A percentile compares a stretch with the other conserved stretches of the same genome.
phyloP scores from a whole-genome alignment of 2,797 vertebrate genomes.

The Pseudochaenichthys georgianus region DNA sequence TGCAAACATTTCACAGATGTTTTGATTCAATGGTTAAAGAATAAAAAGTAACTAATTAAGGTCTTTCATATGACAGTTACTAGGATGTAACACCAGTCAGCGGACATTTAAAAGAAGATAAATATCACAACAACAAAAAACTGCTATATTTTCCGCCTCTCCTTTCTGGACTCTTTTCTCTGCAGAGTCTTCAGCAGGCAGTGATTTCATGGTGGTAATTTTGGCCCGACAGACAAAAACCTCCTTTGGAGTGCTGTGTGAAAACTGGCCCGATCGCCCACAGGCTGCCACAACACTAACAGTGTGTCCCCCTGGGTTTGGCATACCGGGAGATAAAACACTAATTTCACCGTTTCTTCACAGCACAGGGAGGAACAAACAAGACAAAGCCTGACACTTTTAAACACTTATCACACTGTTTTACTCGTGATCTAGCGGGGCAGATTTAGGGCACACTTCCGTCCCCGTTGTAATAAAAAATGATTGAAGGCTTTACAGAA shows the following conservation, averaged over 20 bases:
- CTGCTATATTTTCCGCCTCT: conserved; percentile 61
- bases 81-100: conserved; percentile 61
- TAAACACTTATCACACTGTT: conserved; percentile 35
- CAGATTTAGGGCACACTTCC: conserved; percentile 31
- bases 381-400: conserved; percentile 46
- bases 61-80: conserved; percentile 36
- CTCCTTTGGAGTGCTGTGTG: conserved; percentile 76
- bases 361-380: conserved; percentile 38
- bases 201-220: conserved; percentile 84
- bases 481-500: not conserved
- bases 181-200: conserved; percentile 39
- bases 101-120: conserved; percentile 55
- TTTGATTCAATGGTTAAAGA: conserved; percentile 2
- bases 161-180: conserved; percentile 61
- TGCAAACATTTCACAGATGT: conserved; percentile 17
- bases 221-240: conserved; percentile 74
- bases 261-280: conserved; percentile 76
- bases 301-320: conserved; percentile 77
- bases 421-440: conserved; percentile 37
- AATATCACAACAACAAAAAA: conserved; percentile 39
- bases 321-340: conserved; percentile 67
- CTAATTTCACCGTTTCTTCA: conserved; percentile 66
- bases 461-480: not conserved
- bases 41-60: conserved; percentile 11
- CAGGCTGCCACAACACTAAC: conserved; percentile 72